Percentiles rank a stretch among this genome's conserved stretches.
These are phyloP conservation scores for Notodonta ziczac DNA, from an alignment of 2,888 invertebrate species.

Conservation along the genomic window DNA sequence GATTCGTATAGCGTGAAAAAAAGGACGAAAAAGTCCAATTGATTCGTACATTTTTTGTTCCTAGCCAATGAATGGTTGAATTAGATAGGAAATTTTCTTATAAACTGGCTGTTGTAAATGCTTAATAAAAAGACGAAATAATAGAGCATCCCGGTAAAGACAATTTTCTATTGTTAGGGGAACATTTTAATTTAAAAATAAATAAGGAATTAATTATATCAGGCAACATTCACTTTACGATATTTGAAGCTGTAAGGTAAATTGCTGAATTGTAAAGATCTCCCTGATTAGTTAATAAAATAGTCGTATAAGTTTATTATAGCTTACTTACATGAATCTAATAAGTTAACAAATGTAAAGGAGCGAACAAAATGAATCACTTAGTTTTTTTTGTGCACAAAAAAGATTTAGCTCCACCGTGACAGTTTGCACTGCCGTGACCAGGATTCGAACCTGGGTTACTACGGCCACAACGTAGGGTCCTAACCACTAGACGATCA, in stretches of 20 bases:
- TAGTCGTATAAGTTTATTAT: no score
- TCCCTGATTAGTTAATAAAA: no score
- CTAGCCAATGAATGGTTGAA: conserved; percentile 13
- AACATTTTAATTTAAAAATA: not conserved
- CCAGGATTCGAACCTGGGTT: conserved; percentile 91
- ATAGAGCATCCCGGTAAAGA: not conserved
- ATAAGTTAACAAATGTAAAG: no score
- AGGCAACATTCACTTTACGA: no score
- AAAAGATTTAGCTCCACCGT: conserved; percentile 22
- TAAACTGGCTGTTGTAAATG: not conserved
- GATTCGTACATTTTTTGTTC: conserved; percentile 22
- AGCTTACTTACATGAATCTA: no score
- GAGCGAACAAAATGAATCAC: no score
- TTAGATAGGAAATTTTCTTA: conserved; percentile 13
- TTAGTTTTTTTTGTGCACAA: no score
- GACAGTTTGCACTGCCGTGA: conserved; percentile 45
- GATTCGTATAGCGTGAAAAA: conserved; percentile 24
- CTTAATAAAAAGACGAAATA: not conserved
- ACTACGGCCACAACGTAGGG: conserved; percentile 89
- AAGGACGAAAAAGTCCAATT: conserved; percentile 18
- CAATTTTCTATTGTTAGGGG: not conserved
- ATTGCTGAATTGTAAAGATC: no score
- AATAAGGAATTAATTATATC: not conserved
- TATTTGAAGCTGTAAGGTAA: no score
- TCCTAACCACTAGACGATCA: conserved; percentile 90